Base-by-base conservation (phyloP, 2,888 invertebrate species). In the Cephus nigrinus region DNA sequence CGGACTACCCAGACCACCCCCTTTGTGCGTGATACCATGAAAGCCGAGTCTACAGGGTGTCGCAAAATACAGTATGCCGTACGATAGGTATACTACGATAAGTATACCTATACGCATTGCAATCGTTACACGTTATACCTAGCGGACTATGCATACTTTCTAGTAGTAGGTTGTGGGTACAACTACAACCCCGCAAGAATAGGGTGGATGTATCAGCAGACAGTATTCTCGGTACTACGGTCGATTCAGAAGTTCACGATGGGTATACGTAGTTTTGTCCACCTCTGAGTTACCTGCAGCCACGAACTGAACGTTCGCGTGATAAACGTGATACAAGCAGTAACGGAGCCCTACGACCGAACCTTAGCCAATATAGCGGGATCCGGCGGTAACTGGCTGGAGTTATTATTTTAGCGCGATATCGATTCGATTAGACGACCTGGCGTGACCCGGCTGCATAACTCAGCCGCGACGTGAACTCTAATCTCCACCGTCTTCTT, bases 341-440 rank as follows among this genome's bases (percentile, higher is more conserved):
- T 23, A 23, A 55, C 23, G 55, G 55, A 9, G 55, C 9, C 55
- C 23, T 55, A 5, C 2, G 55, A 55, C 9, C 0, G 55, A 23
- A 55, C 23, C 55, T 55, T 23, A 23, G 23, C 23, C 55, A 55
- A 55, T 23, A 9, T 23, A 23, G 55, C 55, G 23, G 34, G 23
- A 55, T 9, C 23, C 55, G 9, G 2, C 55, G 23, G 55, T 23
- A 55, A 55, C 55, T 9, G 55, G 55, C 23, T 80, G 81, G 80
- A 79, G 83, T 85, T 84, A 85, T 85, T 85, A 85, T 85, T 85
- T 85, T 80, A 81, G 78, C 79, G 83, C 83, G 82, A 87, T 88
- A 89, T 89, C 85, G 88, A 88, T 89, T 88, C 80, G 84, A 82
- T 83, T 86, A 84, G 84, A 84, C 84, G 86, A 88, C 87, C 88